Evolutionary conservation across 2,888 invertebrate species (phyloP).

Genomic region (Fabriciana adippe): DNA sequence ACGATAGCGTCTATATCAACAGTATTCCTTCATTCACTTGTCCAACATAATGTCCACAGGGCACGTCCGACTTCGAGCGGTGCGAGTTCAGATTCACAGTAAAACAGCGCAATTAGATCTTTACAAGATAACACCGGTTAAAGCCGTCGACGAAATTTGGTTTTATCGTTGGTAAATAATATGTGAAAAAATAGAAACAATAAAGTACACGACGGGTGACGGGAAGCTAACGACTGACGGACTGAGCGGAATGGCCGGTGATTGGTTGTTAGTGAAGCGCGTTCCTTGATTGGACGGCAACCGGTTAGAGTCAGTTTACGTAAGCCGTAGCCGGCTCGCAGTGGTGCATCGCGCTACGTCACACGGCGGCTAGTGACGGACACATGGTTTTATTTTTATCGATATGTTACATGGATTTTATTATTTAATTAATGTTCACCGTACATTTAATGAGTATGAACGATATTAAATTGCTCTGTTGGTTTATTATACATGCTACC

Average conservation of each 20-base stretch:
- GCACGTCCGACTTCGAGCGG: slow-evolving; percentile 12
- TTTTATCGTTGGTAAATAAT: slow-evolving; percentile 53
- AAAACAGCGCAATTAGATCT: slow-evolving; percentile 19
- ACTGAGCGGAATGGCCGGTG: slow-evolving; percentile 62
- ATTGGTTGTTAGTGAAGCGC: slow-evolving; percentile 72
- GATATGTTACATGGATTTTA: too few species aligned
- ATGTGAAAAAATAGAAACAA: slow-evolving; percentile 45
- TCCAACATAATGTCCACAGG: slow-evolving; percentile 68
- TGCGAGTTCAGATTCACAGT: slow-evolving; percentile 16
- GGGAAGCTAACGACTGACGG: slow-evolving; percentile 55
- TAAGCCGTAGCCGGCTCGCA: slow-evolving; percentile 71
- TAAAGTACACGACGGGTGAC: slow-evolving; percentile 49
- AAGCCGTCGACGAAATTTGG: slow-evolving; percentile 42
- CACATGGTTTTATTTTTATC: slow-evolving; percentile 34
- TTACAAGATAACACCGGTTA: slow-evolving; percentile 53
- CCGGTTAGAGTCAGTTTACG: slow-evolving; percentile 74
- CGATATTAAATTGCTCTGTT: background rate
- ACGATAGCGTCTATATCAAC: slow-evolving; percentile 37
- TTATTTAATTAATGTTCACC: too few species aligned
- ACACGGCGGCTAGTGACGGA: slow-evolving; percentile 60
- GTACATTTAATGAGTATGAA: background rate
- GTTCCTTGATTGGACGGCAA: slow-evolving; percentile 69
- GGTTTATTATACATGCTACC: slow-evolving; percentile 8
- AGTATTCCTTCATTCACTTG: slow-evolving; percentile 57
- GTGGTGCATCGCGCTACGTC: slow-evolving; percentile 63